Evolutionary conservation across 2,888 invertebrate genomes (phyloP).

Genomic region (Spisula solida): DNA sequence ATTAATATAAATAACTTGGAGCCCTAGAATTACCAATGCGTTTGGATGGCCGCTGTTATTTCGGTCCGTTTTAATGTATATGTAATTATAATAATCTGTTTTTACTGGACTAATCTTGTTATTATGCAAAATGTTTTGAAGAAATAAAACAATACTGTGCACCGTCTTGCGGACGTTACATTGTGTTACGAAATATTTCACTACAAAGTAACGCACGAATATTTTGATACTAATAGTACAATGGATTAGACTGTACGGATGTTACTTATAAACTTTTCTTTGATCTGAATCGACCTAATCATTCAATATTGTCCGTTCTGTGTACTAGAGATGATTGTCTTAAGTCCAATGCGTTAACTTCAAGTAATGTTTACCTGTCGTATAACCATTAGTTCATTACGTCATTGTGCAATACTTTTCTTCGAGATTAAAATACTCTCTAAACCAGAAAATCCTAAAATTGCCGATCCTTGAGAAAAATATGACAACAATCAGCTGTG

Average conservation of each 20-base stretch:
- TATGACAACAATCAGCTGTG: conserved; percentile 39
- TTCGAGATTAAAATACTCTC: conserved; percentile 29
- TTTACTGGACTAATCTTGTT: neutral
- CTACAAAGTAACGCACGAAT: neutral
- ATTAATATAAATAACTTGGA: neutral
- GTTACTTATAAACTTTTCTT: neutral
- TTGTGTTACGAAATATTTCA: neutral
- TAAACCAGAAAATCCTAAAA: conserved; percentile 31
- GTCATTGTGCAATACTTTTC: conserved; percentile 6
- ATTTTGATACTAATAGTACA: neutral
- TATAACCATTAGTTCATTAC: conserved; percentile 26
- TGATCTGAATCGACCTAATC: neutral
- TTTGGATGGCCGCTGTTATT: neutral
- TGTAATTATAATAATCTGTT: neutral
- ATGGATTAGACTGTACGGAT: neutral
- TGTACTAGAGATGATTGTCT: conserved; percentile 12
- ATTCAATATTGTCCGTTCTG: neutral
- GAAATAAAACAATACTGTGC: neutral
- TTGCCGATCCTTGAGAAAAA: conserved; percentile 29
- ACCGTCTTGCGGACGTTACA: neutral
- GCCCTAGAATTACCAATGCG: neutral
- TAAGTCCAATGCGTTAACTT: conserved; percentile 22
- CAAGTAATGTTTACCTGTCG: conserved; percentile 16
- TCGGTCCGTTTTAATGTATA: neutral
- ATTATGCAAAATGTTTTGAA: neutral